Percentiles rank a stretch among this genome's conserved stretches.
These are phyloP conservation scores for Caenorhabditis sp. DNA, from an alignment of 2,888 invertebrate species.

Conservation along the genomic window DNA sequence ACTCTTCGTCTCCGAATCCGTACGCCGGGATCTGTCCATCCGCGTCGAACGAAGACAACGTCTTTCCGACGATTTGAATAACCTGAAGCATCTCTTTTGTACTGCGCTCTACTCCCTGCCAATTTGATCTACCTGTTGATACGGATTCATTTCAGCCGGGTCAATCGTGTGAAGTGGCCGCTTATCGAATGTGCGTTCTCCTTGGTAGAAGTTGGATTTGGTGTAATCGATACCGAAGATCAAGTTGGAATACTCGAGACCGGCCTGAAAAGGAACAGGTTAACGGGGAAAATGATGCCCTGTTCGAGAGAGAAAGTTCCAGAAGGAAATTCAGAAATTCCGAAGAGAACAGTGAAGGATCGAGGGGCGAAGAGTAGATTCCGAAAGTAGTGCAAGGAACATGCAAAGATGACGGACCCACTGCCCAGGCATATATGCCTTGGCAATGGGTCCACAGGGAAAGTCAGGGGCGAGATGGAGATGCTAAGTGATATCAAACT, in stretches of 20 bases:
- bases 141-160: constrained; percentile 84
- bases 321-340: background rate
- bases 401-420: too few species aligned
- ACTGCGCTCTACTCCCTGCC: too few species aligned
- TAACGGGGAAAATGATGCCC: background rate
- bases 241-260: constrained; percentile 83
- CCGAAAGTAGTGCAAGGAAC: too few species aligned
- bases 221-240: constrained; percentile 85
- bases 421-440: too few species aligned
- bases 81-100: too few species aligned
- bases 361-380: background rate
- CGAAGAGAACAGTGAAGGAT: constrained; percentile 32
- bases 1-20: constrained; percentile 85
- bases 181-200: constrained; percentile 84
- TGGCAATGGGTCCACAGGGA: too few species aligned
- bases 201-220: constrained; percentile 86
- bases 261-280: constrained; percentile 75
- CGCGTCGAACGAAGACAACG: constrained; percentile 85
- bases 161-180: constrained; percentile 84
- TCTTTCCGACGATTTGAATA: constrained; percentile 85
- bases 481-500: too few species aligned
- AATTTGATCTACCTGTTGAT: constrained; percentile 83
- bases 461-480: too few species aligned
- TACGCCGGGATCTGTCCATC: constrained; percentile 85
- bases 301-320: background rate